These are phyloP conservation scores for Drosophila lacertosa DNA, from an alignment of 1,140 invertebrate species.

Conservation along the genomic window DNA sequence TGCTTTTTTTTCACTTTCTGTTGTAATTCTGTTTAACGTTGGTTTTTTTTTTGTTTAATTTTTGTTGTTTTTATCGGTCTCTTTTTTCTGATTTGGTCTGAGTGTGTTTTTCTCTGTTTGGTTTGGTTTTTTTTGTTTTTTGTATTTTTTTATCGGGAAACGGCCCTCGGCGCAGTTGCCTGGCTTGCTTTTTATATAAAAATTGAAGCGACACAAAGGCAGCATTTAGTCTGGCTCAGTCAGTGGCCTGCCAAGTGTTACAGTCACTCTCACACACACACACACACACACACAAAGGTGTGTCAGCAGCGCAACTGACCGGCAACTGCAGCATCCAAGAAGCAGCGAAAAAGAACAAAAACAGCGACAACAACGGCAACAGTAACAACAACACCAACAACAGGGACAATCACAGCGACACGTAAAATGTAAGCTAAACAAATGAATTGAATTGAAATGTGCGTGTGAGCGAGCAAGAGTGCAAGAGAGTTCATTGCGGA, in stretches of 20 bases:
- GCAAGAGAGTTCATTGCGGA: conserved; percentile 2
- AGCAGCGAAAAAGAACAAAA: conserved; percentile 19
- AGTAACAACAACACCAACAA: conserved; percentile 1
- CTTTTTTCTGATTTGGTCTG: conserved; percentile 42
- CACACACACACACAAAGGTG: conserved; percentile 25
- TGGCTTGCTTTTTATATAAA: conserved; percentile 67
- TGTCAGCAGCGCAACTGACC: conserved; percentile 30
- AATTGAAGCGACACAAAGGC: conserved; percentile 75
- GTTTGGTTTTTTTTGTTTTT: conserved; percentile 17
- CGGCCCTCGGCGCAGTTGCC: conserved; percentile 46
- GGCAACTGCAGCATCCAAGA: conserved; percentile 31
- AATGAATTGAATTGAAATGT: conserved; percentile 21
- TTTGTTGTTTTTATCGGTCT: conserved; percentile 43
- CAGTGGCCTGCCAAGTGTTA: conserved; percentile 56
- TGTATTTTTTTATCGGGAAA: conserved; percentile 53
- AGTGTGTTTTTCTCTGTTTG: conserved; percentile 19
- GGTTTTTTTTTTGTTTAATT: conserved; percentile 39
- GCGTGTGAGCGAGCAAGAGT: conserved; percentile 1
- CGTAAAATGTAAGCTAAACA: conserved; percentile 37
- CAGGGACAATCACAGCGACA: conserved; percentile 3
- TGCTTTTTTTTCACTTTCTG: conserved; percentile 61
- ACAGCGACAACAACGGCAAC: not conserved
- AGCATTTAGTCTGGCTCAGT: conserved; percentile 68
- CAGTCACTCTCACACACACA: conserved; percentile 42
- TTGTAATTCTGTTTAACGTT: conserved; percentile 55